Evolutionary conservation across 2,888 invertebrate genomes (phyloP).

Genomic region (Rhodophaea formosa): DNA sequence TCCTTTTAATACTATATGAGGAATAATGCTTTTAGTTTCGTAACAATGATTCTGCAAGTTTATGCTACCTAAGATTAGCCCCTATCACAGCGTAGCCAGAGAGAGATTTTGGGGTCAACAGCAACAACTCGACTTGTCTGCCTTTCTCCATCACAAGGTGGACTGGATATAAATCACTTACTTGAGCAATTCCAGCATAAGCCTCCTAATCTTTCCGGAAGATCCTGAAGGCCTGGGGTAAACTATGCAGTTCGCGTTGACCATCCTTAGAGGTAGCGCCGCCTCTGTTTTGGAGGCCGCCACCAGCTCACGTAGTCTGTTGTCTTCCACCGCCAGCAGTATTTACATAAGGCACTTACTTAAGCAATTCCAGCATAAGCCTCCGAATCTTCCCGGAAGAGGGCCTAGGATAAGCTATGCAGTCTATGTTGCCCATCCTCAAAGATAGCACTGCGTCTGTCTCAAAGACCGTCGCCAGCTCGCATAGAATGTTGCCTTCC

Average conservation of each 20-base stretch:
- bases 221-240: constrained; percentile 58
- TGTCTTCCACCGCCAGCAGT: constrained; percentile 32
- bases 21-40: too few relatives aligned
- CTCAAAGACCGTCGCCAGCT: constrained; percentile 56
- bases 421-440: constrained; percentile 49
- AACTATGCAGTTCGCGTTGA: constrained; percentile 52
- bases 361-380: constrained; percentile 61
- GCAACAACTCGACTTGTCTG: constrained; percentile 57
- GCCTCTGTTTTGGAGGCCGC: constrained; percentile 56
- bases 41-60: too few relatives aligned
- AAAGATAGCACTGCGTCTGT: constrained; percentile 44
- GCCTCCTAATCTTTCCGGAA: constrained; percentile 59
- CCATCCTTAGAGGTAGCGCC: constrained; percentile 38
- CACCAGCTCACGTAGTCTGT: constrained; percentile 56
- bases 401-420: constrained; percentile 53
- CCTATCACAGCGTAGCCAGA: too few relatives aligned
- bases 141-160: constrained; percentile 40
- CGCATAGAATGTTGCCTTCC: constrained; percentile 58
- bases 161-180: constrained; percentile 31
- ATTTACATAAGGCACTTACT: constrained; percentile 38
- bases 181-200: constrained; percentile 65
- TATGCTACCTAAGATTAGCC: too few relatives aligned
- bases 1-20: too few relatives aligned
- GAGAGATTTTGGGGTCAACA: too few relatives aligned
- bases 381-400: constrained; percentile 60